phyloP scores from a whole-genome alignment of 2,113 vertebrate species.

The Serilophus lunatus region DNA sequence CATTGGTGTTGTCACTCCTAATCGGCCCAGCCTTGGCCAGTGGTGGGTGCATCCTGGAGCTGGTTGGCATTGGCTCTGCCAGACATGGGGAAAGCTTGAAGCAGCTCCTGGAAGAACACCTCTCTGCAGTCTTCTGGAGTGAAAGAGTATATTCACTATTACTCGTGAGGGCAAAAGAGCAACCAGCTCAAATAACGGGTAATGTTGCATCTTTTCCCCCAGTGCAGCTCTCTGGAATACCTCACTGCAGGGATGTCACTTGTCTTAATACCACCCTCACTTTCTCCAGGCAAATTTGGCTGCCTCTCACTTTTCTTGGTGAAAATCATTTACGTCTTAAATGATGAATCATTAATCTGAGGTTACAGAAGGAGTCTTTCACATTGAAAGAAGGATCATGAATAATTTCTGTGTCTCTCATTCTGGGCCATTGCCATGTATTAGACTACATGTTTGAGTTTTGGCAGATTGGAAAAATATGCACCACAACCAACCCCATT shows the following conservation, averaged over 20 bases:
- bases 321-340: slow-evolving; percentile 12
- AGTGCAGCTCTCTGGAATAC: not conserved
- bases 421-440: slow-evolving; percentile 2
- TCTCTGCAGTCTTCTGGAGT: not conserved
- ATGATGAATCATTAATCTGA: slow-evolving; percentile 12
- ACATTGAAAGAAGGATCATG: not conserved
- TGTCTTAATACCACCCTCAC: not conserved
- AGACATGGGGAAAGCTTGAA: too few species aligned
- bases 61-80: too few species aligned
- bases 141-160: not conserved
- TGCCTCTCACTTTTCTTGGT: not conserved
- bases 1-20: too few species aligned
- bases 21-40: too few species aligned
- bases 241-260: not conserved
- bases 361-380: slow-evolving; percentile 7
- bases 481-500: not conserved
- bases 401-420: slow-evolving; percentile 48
- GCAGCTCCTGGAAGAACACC: too few species aligned
- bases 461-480: not conserved
- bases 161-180: not conserved
- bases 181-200: not conserved
- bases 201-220: not conserved
- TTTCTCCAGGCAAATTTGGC: not conserved
- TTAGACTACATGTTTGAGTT: not conserved
- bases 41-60: too few species aligned